Evolutionary conservation across 2,888 invertebrate species (phyloP), one percentile per base, ranked within the genome.

Genomic region (Tipula vernalis): DNA sequence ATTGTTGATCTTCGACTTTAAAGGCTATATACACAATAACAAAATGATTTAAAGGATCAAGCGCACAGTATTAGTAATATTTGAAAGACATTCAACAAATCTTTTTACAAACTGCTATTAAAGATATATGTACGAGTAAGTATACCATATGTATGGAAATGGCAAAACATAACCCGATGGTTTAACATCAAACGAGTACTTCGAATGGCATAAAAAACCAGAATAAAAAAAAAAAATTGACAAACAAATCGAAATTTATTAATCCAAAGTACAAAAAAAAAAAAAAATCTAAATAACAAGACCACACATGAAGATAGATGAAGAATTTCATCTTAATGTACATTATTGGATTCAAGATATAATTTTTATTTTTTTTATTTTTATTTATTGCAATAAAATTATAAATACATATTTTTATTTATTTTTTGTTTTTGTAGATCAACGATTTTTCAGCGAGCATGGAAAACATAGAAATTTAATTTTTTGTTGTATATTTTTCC

Each of bases 161-260:
- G 15, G 51, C 51, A 15, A 51, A 51, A 51, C 51, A 18, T 71
- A 71, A 28, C 71, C 71, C 28, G 71, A 71, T 28, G 71, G 71
- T 71, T 71, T 28, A 71, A 71, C 71, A 71, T 71, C 71, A 71
- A 71, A 71, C 71, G 71, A 71, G 71, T 71, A 71, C 71, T 10
- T 28, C 71, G 71, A 71, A 12, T 71, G 10, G 71, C 28, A 51
- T 3, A 71, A 71, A 71, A 71, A 71, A 28, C 71, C 28, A 28
- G 28, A 71, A 28, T 71, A 28, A 71, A 71, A 71, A 71, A 71
- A 71, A 71, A 71, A 71, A 71, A 71, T 71, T 71, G 71, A 71
- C 71, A 71, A 71, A 71, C 71, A 71, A 71, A 71, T 71, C 71
- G 71, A 71, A 71, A 71, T 71, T 71, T 71, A 71, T 71, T 71